Evolutionary conservation across 2,888 invertebrate species (phyloP).

Genomic region (Saturnia pavonia): DNA sequence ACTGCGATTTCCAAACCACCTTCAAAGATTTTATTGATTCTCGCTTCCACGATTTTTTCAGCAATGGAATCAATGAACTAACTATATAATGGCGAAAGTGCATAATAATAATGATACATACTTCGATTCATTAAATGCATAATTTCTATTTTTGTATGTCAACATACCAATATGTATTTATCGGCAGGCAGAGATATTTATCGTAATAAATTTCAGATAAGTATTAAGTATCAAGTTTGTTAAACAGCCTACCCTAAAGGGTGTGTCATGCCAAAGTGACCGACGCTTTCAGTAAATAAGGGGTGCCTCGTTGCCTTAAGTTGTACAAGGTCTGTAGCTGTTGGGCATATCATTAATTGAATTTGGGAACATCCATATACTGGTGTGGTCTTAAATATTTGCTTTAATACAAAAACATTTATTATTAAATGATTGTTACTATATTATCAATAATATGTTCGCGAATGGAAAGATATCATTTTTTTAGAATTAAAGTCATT

Average conservation of each 20-base stretch:
- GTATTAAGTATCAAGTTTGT: neutral
- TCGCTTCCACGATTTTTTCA: too few relatives aligned
- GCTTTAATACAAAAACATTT: too few relatives aligned
- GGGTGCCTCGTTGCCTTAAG: constrained; percentile 33
- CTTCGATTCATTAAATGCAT: too few relatives aligned
- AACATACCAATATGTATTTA: too few relatives aligned
- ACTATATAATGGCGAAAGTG: too few relatives aligned
- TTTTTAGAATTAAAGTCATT: neutral
- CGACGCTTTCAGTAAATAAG: constrained; percentile 33
- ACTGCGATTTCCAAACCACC: too few relatives aligned
- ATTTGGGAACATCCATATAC: constrained; percentile 17
- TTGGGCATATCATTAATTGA: constrained; percentile 44
- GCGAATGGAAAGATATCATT: neutral
- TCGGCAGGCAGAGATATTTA: too few relatives aligned
- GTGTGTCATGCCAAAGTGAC: neutral
- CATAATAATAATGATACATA: too few relatives aligned
- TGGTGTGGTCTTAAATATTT: neutral
- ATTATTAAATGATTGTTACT: too few relatives aligned
- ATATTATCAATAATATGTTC: neutral
- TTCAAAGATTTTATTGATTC: too few relatives aligned
- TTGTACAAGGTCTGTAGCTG: constrained; percentile 42
- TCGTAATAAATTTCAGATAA: neutral
- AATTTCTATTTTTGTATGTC: too few relatives aligned
- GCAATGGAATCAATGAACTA: too few relatives aligned
- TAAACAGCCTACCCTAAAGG: neutral